Evolutionary conservation across 2,797 vertebrate species (phyloP), one percentile per base, ranked within the genome.

Genomic region (Hippocampus kuda): DNA sequence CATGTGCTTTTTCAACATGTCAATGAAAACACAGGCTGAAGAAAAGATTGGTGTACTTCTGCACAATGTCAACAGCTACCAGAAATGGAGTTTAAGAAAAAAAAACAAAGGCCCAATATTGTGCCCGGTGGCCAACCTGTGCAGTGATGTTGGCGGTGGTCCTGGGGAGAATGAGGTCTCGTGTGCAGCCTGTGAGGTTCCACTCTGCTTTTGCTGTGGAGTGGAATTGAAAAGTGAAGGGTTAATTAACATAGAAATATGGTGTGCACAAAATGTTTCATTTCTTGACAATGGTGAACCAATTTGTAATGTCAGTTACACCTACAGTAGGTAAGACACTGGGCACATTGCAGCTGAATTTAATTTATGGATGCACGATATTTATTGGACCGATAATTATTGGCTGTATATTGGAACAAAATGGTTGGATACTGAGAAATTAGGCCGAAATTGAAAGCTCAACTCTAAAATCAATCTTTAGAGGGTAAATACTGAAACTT

Each of bases 161-260:
- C 76, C 2, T 67, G 61, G 5, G 79, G 70, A 4, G 73, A 62
- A 68, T 76, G 78, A 0, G 76, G 57, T 46, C 75, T 80, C 18
- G 51, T 57, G 0, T 71, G 77, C 0, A 20, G 70, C 65, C 75
- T 73, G 27, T 66, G 74, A 44, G 72, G 42, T 13, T 60, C 67
- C 59, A 12, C 18, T 41, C 72, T 59, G 26, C 51, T 68, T 74
- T 72, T 86, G 13, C 65, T 59, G 0, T 46, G 69, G 60, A 82
- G 70, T 49, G 79, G 13, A 70, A 49, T 1, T 34, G 79, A 67
- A 84, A 86, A 51, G 63, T 60, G 44, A 87, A 86, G 15, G 53
- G 78, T 57, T 79, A 34, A 18, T 38, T 20, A 34, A 18, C 4
- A 6, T 59, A 27, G 16, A 27, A 0, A 15, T 30, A 16, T 4